A percentile compares a stretch with the other conserved stretches of the same genome.
These are phyloP conservation scores for Vanessa tameamea DNA, from an alignment of 1,140 invertebrate genomes.

Conservation along the genomic window DNA sequence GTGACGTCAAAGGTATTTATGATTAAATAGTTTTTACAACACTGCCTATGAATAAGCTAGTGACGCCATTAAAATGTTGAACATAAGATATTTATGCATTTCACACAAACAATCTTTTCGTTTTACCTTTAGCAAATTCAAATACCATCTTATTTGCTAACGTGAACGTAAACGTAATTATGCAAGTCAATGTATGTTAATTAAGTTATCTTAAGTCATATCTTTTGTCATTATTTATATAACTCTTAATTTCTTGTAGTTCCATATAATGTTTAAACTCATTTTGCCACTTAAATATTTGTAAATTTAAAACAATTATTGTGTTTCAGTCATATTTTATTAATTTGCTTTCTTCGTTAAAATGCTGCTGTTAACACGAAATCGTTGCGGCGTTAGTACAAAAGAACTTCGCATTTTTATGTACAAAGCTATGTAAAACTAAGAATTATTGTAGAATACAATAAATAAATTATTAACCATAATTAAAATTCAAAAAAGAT, in stretches of 20 bases:
- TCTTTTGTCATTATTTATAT: slow-evolving; percentile 1
- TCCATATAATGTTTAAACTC: not conserved
- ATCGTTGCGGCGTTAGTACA: slow-evolving; percentile 49
- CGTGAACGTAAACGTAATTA: not conserved
- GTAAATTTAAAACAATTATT: not conserved
- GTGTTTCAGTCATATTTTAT: not conserved
- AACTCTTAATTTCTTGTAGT: not conserved
- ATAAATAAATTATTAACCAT: slow-evolving; percentile 40
- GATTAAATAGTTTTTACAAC: slow-evolving; percentile 2
- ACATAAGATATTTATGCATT: slow-evolving; percentile 1
- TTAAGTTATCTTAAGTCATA: slow-evolving; percentile 1
- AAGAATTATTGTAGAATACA: slow-evolving; percentile 47
- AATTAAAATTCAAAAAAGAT: slow-evolving; percentile 41
- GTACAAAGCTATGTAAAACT: slow-evolving; percentile 52
- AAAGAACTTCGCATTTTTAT: slow-evolving; percentile 57
- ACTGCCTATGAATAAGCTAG: slow-evolving; percentile 28
- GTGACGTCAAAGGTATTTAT: not conserved
- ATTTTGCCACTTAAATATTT: not conserved
- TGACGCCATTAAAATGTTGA: slow-evolving; percentile 4
- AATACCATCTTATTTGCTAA: slow-evolving; percentile 4
- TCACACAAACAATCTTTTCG: not conserved
- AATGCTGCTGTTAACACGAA: not conserved
- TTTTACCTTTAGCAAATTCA: not conserved
- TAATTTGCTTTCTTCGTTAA: not conserved
- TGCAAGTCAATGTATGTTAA: not conserved